phyloP scores from a whole-genome alignment of 2,888 invertebrate genomes.

The Ypsolopha sequella region DNA sequence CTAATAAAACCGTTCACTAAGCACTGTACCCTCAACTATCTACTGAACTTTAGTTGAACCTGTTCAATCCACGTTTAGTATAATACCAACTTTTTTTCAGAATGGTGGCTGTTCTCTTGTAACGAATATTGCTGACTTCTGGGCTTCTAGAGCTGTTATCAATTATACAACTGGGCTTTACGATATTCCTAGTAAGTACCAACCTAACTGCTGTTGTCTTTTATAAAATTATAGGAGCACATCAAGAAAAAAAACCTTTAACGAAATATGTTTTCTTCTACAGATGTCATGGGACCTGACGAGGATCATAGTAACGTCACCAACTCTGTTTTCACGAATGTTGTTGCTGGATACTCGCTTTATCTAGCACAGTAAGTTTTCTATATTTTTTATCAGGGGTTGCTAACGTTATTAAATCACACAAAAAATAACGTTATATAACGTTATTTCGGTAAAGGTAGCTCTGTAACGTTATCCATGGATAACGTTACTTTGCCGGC shows the following conservation, averaged over 20 bases:
- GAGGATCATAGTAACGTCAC: slow-evolving; percentile 71
- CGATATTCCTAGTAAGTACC: slow-evolving; percentile 57
- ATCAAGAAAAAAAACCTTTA: neutral
- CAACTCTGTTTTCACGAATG: slow-evolving; percentile 72
- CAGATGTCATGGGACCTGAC: slow-evolving; percentile 75
- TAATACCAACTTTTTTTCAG: slow-evolving; percentile 29
- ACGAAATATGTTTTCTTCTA: slow-evolving; percentile 11
- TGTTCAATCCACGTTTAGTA: too few relatives aligned
- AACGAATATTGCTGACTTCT: slow-evolving; percentile 70
- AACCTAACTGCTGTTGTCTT: neutral
- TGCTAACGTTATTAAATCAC: too few relatives aligned
- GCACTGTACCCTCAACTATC: too few relatives aligned
- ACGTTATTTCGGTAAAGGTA: too few relatives aligned
- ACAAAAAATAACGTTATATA: too few relatives aligned
- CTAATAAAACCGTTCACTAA: neutral
- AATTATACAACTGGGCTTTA: slow-evolving; percentile 55
- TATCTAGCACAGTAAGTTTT: slow-evolving; percentile 66
- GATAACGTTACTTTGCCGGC: too few relatives aligned
- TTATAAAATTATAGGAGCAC: neutral
- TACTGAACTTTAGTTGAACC: too few relatives aligned
- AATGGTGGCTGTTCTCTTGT: slow-evolving; percentile 69
- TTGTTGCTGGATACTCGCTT: slow-evolving; percentile 67
- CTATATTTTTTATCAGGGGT: too few relatives aligned
- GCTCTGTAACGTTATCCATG: too few relatives aligned
- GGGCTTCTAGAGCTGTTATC: slow-evolving; percentile 66